phyloP scores from a whole-genome alignment of 2,113 vertebrate species.

The Fukomys damarensis region DNA sequence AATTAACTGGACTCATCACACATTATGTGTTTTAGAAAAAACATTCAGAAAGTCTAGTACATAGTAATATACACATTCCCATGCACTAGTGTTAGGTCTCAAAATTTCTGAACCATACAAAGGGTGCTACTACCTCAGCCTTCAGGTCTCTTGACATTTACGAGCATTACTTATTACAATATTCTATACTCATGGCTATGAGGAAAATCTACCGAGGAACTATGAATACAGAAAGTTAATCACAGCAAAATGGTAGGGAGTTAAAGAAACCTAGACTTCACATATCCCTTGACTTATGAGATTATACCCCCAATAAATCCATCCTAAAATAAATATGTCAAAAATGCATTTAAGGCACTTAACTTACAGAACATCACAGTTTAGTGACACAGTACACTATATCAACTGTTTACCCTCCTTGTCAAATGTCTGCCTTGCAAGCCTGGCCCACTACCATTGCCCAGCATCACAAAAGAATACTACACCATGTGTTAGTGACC shows the following conservation, averaged over 20 bases:
- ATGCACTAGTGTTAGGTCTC: not conserved
- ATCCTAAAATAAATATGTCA: not conserved
- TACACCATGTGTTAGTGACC: no score
- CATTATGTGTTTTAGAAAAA: constrained; percentile 7
- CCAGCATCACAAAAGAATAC: not conserved
- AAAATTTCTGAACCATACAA: not conserved
- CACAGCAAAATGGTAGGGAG: not conserved
- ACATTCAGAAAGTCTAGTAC: not conserved
- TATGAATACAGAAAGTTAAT: constrained; percentile 3
- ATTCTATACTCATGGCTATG: not conserved
- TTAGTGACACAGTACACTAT: not conserved
- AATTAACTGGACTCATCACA: constrained; percentile 32
- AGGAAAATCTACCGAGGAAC: constrained; percentile 26
- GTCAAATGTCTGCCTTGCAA: not conserved
- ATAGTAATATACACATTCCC: not conserved
- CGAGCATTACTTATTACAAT: not conserved
- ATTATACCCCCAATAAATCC: not conserved
- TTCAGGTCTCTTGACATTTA: not conserved
- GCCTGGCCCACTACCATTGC: not conserved
- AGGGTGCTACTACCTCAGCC: not conserved
- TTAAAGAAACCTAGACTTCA: not conserved
- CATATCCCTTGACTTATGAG: not conserved
- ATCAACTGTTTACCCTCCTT: no score
- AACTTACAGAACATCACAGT: not conserved
- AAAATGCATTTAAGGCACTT: not conserved